Evolutionary conservation across 1,140 invertebrate species (phyloP), one percentile per base, ranked within the genome.

Genomic region (Conus ventricosus): DNA sequence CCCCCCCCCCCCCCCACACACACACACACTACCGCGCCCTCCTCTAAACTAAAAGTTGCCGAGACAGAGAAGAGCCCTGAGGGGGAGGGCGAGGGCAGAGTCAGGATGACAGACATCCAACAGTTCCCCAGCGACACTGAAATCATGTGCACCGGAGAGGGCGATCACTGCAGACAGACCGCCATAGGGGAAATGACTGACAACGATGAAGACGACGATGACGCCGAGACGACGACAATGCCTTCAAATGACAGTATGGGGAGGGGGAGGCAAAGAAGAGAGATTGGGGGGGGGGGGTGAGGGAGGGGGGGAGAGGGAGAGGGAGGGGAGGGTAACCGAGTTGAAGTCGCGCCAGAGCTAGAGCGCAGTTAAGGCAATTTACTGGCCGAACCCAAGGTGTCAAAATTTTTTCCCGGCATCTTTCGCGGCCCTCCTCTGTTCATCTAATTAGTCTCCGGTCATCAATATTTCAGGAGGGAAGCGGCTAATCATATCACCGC

Each of bases 401-500:
- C 55, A 84, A 55, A 27, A 55, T 55, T 83, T 83, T 82, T 55
- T 81, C 20, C 27, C 78, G 81, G 20, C 51, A 83, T 83, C 51
- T 83, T 83, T 23, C 81, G 17, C 51, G 53, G 8, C 5, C 55
- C 82, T 25, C 82, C 13, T 60, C 55, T 67, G 8, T 63, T 54
- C 82, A 84, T 84, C 82, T 84, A 84, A 84, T 84, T 84, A 84
- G 23, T 60, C 82, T 25, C 54, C 7, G 27, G 23, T 84, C 82
- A 84, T 84, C 82, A 84, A 84, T 84, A 84, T 84, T 84, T 60
- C 82, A 84, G 55, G 55, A 25, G 82, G 82, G 82, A 84, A 84
- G 82, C 82, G 82, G 82, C 57, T 84, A 84, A 84, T 84, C 82
- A 84, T 84, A 84, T 84, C 82, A 84, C 82, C 82, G 82, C 57